These are phyloP conservation scores for Lophius piscatorius DNA, from an alignment of 2,113 vertebrate genomes.

Conservation along the genomic window DNA sequence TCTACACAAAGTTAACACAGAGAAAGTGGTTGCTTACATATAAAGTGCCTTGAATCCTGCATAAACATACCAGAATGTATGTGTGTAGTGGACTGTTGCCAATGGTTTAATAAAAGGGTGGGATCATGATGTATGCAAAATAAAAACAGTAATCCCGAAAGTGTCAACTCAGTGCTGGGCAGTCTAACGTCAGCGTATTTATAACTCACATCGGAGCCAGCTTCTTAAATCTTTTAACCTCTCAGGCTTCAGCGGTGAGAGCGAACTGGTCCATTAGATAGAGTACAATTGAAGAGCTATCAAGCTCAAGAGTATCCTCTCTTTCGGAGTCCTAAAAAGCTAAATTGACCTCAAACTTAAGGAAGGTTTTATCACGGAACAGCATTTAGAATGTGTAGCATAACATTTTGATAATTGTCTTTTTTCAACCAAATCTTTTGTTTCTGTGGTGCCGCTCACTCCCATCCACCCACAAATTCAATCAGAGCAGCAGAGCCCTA, in stretches of 20 bases:
- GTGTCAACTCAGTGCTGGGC: too few species aligned
- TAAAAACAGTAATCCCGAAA: too few species aligned
- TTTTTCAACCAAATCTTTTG: constrained; percentile 38
- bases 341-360: constrained; percentile 11
- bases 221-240: constrained; percentile 1
- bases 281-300: background rate
- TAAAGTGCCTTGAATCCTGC: too few species aligned
- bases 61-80: too few species aligned
- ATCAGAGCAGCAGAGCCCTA: constrained; percentile 31
- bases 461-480: constrained; percentile 26
- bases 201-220: too few species aligned
- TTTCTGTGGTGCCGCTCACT: too few species aligned
- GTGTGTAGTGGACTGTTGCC: too few species aligned
- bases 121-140: too few species aligned
- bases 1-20: too few species aligned
- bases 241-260: too few species aligned
- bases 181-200: background rate
- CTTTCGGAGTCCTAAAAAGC: too few species aligned
- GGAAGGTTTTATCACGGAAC: constrained; percentile 3
- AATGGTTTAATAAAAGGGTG: background rate
- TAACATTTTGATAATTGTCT: constrained; percentile 41
- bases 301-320: background rate
- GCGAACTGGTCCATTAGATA: background rate
- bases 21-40: too few species aligned
- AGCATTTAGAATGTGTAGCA: constrained; percentile 20